These are phyloP conservation scores for Eumerus sabulonum DNA, from an alignment of 2,888 invertebrate species.

Conservation along the genomic window DNA sequence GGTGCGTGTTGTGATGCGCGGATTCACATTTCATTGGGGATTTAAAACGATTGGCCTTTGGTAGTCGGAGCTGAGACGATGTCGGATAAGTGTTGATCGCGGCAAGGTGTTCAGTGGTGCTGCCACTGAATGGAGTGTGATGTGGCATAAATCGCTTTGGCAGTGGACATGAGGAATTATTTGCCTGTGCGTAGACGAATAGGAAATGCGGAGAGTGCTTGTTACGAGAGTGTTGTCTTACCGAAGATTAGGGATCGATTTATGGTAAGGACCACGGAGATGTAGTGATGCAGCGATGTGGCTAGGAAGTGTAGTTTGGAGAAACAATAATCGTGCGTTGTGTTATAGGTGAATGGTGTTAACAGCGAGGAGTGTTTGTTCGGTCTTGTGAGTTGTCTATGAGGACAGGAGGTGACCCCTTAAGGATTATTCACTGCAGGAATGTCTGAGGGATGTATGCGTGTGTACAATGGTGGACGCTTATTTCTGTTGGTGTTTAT, in stretches of 20 bases:
- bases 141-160: conserved; percentile 63
- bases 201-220: conserved; percentile 17
- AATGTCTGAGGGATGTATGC: no score
- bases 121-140: conserved; percentile 66
- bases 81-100: conserved; percentile 55
- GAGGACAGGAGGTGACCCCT: conserved; percentile 37
- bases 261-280: conserved; percentile 41
- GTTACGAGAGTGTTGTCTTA: conserved; percentile 35
- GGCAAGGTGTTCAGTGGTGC: conserved; percentile 52
- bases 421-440: conserved; percentile 27
- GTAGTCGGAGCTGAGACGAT: conserved; percentile 13
- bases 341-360: conserved; percentile 61
- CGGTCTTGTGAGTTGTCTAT: conserved; percentile 42
- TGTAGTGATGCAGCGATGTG: conserved; percentile 35
- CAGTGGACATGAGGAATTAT: conserved; percentile 64
- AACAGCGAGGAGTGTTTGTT: conserved; percentile 45
- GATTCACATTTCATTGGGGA: conserved; percentile 64
- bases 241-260: conserved; percentile 65
- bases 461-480: no score
- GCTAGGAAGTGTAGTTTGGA: conserved; percentile 20
- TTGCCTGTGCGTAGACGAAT: conserved; percentile 21
- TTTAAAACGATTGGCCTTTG: conserved; percentile 63
- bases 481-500: no score
- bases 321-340: conserved; percentile 62
- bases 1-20: conserved; percentile 53